A percentile compares a stretch with the other conserved stretches of the same genome.
These are phyloP conservation scores for Trichoplusia ni DNA, from an alignment of 1,140 invertebrate species.

Conservation along the genomic window DNA sequence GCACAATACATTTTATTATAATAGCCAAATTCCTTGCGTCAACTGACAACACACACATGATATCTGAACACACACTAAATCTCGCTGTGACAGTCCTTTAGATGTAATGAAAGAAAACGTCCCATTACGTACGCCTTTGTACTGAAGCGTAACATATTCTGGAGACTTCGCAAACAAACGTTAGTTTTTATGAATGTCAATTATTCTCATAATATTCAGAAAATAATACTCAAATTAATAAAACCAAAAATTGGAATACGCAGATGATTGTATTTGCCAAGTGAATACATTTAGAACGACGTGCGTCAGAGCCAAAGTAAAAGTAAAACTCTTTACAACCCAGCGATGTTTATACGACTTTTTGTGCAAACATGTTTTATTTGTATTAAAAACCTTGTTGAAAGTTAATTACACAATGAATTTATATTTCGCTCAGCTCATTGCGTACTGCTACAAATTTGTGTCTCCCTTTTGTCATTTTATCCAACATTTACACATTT, in stretches of 20 bases:
- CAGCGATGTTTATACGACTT: slow-evolving; percentile 34
- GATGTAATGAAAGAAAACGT: no score
- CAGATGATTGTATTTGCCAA: slow-evolving; percentile 35
- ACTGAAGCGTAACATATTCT: no score
- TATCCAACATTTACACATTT: no score
- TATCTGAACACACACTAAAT: no score
- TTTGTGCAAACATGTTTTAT: slow-evolving; percentile 30
- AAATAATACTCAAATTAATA: slow-evolving; percentile 14
- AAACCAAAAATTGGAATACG: slow-evolving; percentile 15
- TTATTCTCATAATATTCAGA: not conserved
- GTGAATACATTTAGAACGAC: slow-evolving; percentile 26
- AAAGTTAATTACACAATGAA: slow-evolving; percentile 14
- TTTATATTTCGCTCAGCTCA: not conserved
- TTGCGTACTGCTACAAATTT: not conserved
- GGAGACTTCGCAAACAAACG: not conserved
- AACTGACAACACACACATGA: no score
- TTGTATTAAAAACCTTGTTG: slow-evolving; percentile 4
- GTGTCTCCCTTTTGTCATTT: no score
- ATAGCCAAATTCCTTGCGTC: no score
- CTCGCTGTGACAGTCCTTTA: no score
- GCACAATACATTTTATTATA: no score
- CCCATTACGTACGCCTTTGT: no score
- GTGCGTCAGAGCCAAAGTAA: slow-evolving; percentile 36
- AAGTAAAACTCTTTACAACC: slow-evolving; percentile 38
- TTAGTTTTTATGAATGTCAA: not conserved